Percentiles rank a stretch among this genome's conserved stretches.
phyloP scores from a whole-genome alignment of 2,113 vertebrate species.

The Oryzias curvinotus region DNA sequence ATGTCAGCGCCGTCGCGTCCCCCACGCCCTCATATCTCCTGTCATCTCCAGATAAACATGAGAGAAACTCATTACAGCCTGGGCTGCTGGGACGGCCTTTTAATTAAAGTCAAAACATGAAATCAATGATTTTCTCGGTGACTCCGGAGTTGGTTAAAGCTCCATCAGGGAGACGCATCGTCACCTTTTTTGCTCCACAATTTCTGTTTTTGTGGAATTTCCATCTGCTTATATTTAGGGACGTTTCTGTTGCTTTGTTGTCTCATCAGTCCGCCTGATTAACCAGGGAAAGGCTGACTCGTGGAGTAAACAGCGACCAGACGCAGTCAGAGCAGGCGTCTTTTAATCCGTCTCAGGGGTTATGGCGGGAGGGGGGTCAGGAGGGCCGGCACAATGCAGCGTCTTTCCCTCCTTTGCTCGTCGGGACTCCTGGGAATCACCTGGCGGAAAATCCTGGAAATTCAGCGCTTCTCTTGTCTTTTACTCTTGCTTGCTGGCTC shows the following conservation, averaged over 20 bases:
- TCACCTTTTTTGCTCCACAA: background rate
- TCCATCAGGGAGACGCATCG: no score
- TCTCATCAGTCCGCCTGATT: constrained; percentile 47
- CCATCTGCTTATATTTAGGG: constrained; percentile 17
- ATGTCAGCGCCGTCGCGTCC: constrained; percentile 54
- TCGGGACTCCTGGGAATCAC: constrained; percentile 51
- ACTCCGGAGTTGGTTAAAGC: no score
- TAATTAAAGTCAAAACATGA: no score
- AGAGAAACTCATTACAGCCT: background rate
- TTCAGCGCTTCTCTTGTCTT: constrained; percentile 23
- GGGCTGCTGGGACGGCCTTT: background rate
- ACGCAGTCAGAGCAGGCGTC: constrained; percentile 43
- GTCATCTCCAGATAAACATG: constrained; percentile 38
- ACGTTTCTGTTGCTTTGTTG: constrained; percentile 33
- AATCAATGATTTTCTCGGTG: no score
- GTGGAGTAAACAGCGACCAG: constrained; percentile 28
- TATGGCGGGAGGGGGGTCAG: constrained; percentile 42
- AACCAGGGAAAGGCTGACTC: constrained; percentile 36
- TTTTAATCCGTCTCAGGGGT: constrained; percentile 65
- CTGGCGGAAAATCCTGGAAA: constrained; percentile 48
- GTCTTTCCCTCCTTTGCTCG: constrained; percentile 31
- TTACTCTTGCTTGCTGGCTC: constrained; percentile 48
- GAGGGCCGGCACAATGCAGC: constrained; percentile 50
- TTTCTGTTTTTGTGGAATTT: constrained; percentile 17
- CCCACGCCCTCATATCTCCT: constrained; percentile 13